Base-by-base conservation (phyloP, 2,888 invertebrate genomes). In the Drosophila limbata region DNA sequence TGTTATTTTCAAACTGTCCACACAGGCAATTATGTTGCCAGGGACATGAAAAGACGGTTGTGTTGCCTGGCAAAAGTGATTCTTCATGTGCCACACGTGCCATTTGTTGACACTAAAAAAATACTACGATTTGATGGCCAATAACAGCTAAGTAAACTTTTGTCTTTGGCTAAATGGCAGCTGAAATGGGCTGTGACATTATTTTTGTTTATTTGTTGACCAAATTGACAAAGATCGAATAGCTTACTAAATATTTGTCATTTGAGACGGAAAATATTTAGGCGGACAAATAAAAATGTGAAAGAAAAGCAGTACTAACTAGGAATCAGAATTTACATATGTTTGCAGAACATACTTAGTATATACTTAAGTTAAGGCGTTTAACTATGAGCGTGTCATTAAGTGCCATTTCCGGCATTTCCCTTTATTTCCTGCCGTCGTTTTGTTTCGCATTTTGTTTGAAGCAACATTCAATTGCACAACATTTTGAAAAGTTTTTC, bases 401-500 rank as follows among this genome's bases (percentile, higher is more conserved):
- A 52, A 73, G 53, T 73, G 40, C 40, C 56, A 48, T 44, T 40
- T 42, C 21, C 52, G 47, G 21, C 25, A 47, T 17, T 51, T 35
- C 52, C n/a, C 31, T 44, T 52, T 69, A 40, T 40, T 40, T 48
- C 31, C 37, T 39, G 51, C 55, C 50, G 59, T 44, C 44, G 42
- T 45, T 40, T 61, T 60, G 55, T 33, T 50, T 63, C 62, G 44
- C 63, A 61, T 51, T 39, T 62, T 50, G 31, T 60, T 63, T 62
- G n/a, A 33, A 47, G 52, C 51, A 71, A 73, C 81, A 25, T 81
- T 81, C 68, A 84, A 84, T 84, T 84, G 69, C 60, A 57, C 40
- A 63, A 75, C 62, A 84, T 84, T 87, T 73, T 59, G 35, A 64
- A 80, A 84, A 89, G 89, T 84, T 89, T 52, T 89, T 75, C 83